A percentile compares a stretch with the other conserved stretches of the same genome.
Conservation (phyloP, 2,113 vertebrate genomes). For the Zosterops borbonicus region DNA sequence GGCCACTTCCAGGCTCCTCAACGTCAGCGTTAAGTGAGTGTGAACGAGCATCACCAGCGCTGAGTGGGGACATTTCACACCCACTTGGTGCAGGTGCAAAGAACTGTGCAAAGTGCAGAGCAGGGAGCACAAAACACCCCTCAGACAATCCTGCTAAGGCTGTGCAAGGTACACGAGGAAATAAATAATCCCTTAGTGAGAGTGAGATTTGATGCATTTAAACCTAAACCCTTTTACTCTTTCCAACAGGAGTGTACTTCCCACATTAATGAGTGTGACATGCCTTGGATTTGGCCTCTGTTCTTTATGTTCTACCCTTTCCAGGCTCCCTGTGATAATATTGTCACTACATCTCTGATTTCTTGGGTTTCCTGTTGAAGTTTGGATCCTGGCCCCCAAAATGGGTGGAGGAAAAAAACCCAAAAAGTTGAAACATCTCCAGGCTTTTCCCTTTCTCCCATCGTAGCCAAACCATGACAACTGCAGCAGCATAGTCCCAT, state of each 20-base stretch:
- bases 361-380: not conserved
- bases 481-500: not conserved
- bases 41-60: not conserved
- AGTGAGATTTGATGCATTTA: not conserved
- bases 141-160: not conserved
- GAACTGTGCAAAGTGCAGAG: not conserved
- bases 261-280: not conserved
- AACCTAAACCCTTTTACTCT: not conserved
- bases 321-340: not conserved
- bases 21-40: not conserved
- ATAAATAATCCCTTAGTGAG: not conserved
- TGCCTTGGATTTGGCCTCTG: not conserved
- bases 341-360: not conserved
- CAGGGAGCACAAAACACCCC: not conserved
- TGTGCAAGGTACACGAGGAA: not conserved
- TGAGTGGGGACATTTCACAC: not conserved
- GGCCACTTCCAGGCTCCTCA: not conserved
- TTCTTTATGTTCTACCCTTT: not conserved
- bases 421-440: not conserved
- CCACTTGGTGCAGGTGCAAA: not conserved
- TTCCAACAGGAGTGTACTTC: not conserved
- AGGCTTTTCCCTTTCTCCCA: not conserved
- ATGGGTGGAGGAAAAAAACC: accelerated
- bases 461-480: not conserved
- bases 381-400: not conserved